Percentiles rank a stretch among this genome's conserved stretches.
These are phyloP conservation scores for Campylomormyrus tamandua DNA, from an alignment of 2,113 vertebrate species.

Conservation along the genomic window DNA sequence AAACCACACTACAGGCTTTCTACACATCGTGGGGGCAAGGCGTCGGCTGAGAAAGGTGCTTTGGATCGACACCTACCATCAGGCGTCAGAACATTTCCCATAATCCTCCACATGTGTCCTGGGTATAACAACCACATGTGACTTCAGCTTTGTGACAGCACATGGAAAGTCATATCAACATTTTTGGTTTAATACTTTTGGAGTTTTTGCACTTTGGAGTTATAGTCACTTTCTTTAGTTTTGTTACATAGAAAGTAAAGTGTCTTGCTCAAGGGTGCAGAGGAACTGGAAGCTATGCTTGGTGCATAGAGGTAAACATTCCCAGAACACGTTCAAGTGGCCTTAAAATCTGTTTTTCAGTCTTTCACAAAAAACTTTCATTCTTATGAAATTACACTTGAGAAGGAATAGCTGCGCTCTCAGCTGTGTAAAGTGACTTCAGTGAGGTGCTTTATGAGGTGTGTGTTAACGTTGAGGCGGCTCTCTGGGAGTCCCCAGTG, in stretches of 20 bases:
- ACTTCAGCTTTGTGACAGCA: not conserved
- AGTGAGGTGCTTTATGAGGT: not conserved
- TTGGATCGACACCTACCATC: not conserved
- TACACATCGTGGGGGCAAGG: not conserved
- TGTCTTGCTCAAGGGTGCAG: not conserved
- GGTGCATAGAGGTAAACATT: not conserved
- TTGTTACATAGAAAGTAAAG: not conserved
- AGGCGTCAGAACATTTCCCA: not conserved
- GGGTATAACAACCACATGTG: not conserved
- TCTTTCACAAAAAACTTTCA: not conserved
- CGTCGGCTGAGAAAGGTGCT: not conserved
- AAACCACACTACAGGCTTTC: not conserved
- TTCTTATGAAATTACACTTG: not conserved
- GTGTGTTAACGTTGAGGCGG: not conserved
- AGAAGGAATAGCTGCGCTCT: not conserved
- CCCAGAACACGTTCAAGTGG: not conserved
- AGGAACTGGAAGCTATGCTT: not conserved
- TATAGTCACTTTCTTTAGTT: not conserved
- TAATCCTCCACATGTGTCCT: slow-evolving; percentile 1
- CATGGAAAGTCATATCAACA: not conserved
- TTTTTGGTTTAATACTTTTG: not conserved
- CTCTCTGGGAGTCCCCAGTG: not conserved
- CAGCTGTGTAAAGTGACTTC: not conserved
- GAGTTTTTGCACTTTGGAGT: not conserved
- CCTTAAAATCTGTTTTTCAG: not conserved